Evolutionary conservation across 2,888 invertebrate species (phyloP), one percentile per base, ranked within the genome.

Genomic region (Scaptomyza reducta): DNA sequence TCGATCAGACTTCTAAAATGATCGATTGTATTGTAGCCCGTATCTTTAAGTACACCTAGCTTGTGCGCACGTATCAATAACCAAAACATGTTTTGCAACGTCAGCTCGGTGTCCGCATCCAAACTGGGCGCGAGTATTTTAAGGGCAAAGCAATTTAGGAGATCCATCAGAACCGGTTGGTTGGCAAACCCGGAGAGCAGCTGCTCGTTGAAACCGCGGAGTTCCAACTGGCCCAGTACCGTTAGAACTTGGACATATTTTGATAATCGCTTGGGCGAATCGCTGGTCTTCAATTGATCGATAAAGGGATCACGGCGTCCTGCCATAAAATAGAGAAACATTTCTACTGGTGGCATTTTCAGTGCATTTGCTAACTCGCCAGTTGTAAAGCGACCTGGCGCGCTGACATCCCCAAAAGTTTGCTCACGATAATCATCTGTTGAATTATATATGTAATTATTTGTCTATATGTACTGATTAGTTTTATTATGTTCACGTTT

Each of bases 121-220:
- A 90, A 82, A n/a, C 59, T 55, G 44, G 92, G 91, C 59, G 88
- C 91, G 70, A 92, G 93, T 7, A 90, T 56, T 25, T 81, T 82
- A 1, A 68, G 55, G 6, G 77, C 62, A 31, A 89, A 46, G 14
- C 68, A 60, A 11, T 76, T 78, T 2, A 89, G 54, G 40, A 88
- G 79, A 3, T 82, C 70, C 6, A 87, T 59, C 3, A 91, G 71
- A 31, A 67, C 70, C 0, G 65, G 46, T 41, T 90, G 85, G 16
- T 44, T 57, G 0, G 76, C 74, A 45, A 91, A 87, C 0, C 65
- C 70, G 9, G 66, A 41, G 3, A 91, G 41, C 13, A 88, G 41
- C 22, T 83, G 57, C 1, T 69, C 68, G 29, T 87, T 79, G 27
- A 86, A 91, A 0, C 90, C 91, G 0, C 81, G 80, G 45, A 91